Conservation (phyloP, 30 jellyfish, hydroid and myxozoan genomes). For the Turritopsis dohrnii region DNA sequence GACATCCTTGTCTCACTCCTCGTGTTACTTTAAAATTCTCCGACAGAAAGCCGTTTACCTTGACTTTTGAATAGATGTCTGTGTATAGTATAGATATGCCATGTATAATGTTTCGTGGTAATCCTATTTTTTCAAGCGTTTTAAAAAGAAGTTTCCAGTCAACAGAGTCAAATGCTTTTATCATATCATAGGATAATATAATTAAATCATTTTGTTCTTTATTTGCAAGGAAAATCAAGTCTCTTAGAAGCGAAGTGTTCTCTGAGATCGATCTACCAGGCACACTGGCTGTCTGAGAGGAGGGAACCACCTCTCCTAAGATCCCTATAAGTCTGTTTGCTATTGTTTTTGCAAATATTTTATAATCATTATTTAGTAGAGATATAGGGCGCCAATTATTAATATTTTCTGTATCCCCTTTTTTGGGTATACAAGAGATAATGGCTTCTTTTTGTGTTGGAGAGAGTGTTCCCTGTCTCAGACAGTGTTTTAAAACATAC, state of each 20-base stretch:
- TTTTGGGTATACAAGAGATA: background rate
- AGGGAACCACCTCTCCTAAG: background rate
- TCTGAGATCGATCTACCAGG: background rate
- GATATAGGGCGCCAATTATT: background rate
- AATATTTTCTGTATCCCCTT: background rate
- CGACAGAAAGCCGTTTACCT: conserved; percentile 32
- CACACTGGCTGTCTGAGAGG: background rate
- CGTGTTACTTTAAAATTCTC: background rate
- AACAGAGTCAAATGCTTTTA: conserved; percentile 37
- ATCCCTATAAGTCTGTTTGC: background rate
- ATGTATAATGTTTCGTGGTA: conserved; percentile 13
- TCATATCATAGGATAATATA: background rate
- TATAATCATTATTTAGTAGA: background rate
- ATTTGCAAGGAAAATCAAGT: background rate
- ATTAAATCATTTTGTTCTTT: background rate
- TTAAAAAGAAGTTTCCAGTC: conserved; percentile 27
- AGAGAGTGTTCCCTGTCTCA: background rate
- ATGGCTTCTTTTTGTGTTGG: background rate
- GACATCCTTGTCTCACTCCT: conserved; percentile 37
- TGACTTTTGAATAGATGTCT: background rate
- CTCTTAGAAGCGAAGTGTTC: background rate
- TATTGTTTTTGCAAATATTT: background rate
- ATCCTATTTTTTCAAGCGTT: conserved; percentile 15
- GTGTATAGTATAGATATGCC: conserved; percentile 1
- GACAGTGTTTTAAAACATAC: background rate